A percentile compares a stretch with the other conserved stretches of the same genome.
These are phyloP conservation scores for Diarsia brunnea DNA, from an alignment of 2,888 invertebrate species.

Conservation along the genomic window DNA sequence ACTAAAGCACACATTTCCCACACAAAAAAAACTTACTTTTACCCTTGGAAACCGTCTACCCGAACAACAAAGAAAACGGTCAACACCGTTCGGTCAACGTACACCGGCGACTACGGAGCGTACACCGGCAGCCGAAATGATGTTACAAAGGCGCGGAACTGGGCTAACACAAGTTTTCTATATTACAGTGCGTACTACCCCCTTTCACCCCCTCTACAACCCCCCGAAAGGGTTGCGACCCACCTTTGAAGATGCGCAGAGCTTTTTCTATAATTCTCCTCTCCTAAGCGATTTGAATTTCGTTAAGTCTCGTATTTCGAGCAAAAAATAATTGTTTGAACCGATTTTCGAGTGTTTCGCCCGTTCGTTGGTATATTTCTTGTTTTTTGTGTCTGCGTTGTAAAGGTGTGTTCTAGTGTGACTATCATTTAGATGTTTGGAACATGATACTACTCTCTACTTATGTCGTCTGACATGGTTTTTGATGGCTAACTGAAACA, in stretches of 20 bases:
- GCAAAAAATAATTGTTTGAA: slow-evolving; percentile 89
- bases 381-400: slow-evolving; percentile 69
- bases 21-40: neutral
- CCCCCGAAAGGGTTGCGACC: slow-evolving; percentile 84
- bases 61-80: slow-evolving; percentile 68
- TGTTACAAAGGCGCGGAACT: slow-evolving; percentile 91
- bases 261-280: slow-evolving; percentile 90
- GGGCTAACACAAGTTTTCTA: slow-evolving; percentile 91
- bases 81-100: slow-evolving; percentile 73
- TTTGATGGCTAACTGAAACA: neutral
- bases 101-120: slow-evolving; percentile 78
- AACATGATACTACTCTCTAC: no score
- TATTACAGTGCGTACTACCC: slow-evolving; percentile 88
- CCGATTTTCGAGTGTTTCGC: slow-evolving; percentile 84
- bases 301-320: slow-evolving; percentile 89
- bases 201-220: slow-evolving; percentile 61
- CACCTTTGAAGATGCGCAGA: slow-evolving; percentile 90
- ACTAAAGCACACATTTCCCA: neutral
- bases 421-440: neutral
- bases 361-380: slow-evolving; percentile 72
- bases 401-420: slow-evolving; percentile 71
- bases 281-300: slow-evolving; percentile 90
- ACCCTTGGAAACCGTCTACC: neutral
- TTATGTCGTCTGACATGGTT: neutral
- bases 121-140: slow-evolving; percentile 88